phyloP scores from a whole-genome alignment of 2,113 vertebrate genomes.

The Notothenia rossii region DNA sequence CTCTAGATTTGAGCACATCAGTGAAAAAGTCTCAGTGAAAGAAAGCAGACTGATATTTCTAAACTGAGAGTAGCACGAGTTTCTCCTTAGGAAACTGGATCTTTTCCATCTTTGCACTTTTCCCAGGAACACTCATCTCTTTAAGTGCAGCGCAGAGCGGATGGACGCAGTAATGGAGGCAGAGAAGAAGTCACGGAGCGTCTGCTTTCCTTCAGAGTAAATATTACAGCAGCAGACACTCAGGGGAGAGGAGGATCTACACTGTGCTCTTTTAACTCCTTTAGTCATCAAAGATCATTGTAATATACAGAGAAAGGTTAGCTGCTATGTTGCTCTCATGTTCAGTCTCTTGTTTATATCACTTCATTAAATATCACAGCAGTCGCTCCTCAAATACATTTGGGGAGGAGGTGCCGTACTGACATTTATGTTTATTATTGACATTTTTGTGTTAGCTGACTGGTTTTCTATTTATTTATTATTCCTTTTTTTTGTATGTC shows the following conservation, averaged over 20 bases:
- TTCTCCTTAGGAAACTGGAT: conserved; percentile 18
- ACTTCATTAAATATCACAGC: neutral
- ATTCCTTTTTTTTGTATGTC: too few species aligned
- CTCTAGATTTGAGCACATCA: neutral
- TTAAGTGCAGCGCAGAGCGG: neutral
- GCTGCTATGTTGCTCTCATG: neutral
- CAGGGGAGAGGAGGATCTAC: neutral
- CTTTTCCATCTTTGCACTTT: conserved; percentile 9
- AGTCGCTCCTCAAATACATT: neutral
- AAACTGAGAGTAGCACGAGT: neutral
- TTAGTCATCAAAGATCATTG: neutral
- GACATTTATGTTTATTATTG: too few species aligned
- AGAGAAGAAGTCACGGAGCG: neutral
- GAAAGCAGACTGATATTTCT: neutral
- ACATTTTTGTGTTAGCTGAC: too few species aligned
- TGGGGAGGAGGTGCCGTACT: too few species aligned
- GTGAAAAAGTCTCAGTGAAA: neutral
- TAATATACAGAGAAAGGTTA: neutral
- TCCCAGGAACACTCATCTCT: neutral
- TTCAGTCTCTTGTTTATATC: neutral
- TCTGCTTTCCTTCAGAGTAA: conserved; percentile 7
- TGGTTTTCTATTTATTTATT: too few species aligned
- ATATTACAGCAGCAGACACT: neutral
- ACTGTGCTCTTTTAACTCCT: neutral
- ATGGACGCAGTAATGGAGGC: neutral